Base-by-base conservation (phyloP, 2,113 vertebrate species). In the Centrocercus urophasianus region DNA sequence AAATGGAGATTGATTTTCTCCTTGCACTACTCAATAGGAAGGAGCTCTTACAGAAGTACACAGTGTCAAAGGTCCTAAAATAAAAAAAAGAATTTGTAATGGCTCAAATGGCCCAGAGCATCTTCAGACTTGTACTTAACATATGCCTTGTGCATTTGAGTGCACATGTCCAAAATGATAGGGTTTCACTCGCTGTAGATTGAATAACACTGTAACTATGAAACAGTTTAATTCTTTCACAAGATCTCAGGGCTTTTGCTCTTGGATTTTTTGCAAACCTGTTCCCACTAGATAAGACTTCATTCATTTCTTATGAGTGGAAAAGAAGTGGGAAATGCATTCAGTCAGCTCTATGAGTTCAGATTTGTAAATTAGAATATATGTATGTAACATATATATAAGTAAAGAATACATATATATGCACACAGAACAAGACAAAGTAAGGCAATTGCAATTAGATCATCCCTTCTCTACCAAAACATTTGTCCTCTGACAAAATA, bases 1-100 rank as follows among this genome's bases (percentile, higher is more conserved):
- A 19, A 96, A 90, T 24, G 8, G 15, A 47, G 19, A 59, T 65
- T 69, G 42, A 95, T 89, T 88, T 89, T 61, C 59, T 87, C 90
- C 67, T 36, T 38, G 38, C 22, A 66, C 36, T 82, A 42, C 25
- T 57, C 78, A 71, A 16, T 20, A 69, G 43, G 10, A 90, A 66
- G 22, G 56, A 47, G 16, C 38, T 84, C 45, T 74, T 38, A 80
- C 24, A 25, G 25, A 76, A 87, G 45, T 64, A 77, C 11, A 18
- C 4, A 2, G 21, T 72, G 69, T 89, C 48, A 32, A 52, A 80
- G 25, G 54, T 70, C 76, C 28, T 56, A 59, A 84, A 70, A 90
- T 75, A 75, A 66, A 60, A 38, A 54, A 83, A 80, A 89, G 19
- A 57, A 42, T 67, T 38, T 76, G 13, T 25, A 79, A 59, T 84